Conservation (phyloP, 2,113 vertebrate species). For the Sander lucioperca region DNA sequence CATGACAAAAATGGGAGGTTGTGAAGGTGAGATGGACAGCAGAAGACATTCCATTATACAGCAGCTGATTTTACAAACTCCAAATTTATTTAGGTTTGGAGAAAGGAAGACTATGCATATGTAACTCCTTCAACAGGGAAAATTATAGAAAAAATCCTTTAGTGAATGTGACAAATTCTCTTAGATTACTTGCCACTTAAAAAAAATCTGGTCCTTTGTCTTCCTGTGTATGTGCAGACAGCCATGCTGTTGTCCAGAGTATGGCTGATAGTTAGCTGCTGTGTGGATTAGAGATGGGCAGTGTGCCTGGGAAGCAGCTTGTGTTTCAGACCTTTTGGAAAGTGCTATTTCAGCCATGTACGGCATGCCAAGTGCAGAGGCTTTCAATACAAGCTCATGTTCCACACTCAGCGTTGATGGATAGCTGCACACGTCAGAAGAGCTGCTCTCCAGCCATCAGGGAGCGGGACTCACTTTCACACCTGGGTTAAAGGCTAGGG, state of each 20-base stretch:
- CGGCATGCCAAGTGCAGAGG: constrained; percentile 53
- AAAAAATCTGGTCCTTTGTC: background rate
- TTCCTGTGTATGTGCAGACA: constrained; percentile 7
- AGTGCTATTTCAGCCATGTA: constrained; percentile 73
- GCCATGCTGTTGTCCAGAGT: constrained; percentile 24
- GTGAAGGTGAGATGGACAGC: background rate
- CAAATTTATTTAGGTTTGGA: background rate
- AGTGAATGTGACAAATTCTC: too few species aligned
- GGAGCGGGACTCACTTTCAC: constrained; percentile 5
- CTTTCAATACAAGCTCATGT: constrained; percentile 57
- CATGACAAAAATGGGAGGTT: too few species aligned
- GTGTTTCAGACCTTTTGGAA: constrained; percentile 53
- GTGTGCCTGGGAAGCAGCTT: constrained; percentile 34
- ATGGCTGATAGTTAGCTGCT: constrained; percentile 15
- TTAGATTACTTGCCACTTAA: background rate
- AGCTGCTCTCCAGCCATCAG: constrained; percentile 7
- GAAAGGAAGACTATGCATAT: background rate
- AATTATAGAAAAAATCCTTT: too few species aligned
- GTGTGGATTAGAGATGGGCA: constrained; percentile 28
- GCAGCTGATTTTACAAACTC: background rate
- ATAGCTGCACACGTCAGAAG: constrained; percentile 46
- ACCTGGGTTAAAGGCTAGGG: background rate
- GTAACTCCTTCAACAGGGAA: background rate
- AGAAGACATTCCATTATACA: background rate
- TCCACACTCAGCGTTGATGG: constrained; percentile 63